These are phyloP conservation scores for Halictus quadricinctus DNA, from an alignment of 2,888 invertebrate species.

Conservation along the genomic window DNA sequence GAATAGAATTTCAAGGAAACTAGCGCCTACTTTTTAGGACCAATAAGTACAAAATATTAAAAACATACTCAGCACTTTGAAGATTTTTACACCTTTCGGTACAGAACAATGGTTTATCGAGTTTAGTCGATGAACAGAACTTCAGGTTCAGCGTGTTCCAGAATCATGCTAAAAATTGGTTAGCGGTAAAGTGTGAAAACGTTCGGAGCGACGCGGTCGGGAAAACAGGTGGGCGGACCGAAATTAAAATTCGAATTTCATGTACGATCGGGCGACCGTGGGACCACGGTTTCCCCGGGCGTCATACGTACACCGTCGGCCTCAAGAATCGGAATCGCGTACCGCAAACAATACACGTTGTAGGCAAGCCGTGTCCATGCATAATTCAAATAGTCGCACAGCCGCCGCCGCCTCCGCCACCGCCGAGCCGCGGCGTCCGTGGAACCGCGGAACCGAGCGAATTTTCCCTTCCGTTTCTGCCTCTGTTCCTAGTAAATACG, in stretches of 20 bases:
- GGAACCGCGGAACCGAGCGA: conserved; percentile 78
- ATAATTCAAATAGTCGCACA: conserved; percentile 82
- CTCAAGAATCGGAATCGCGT: conserved; percentile 78
- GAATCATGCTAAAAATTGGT: background rate
- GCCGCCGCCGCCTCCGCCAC: conserved; percentile 39
- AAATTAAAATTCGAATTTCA: conserved; percentile 53
- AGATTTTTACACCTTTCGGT: background rate
- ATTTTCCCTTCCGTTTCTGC: conserved; percentile 80
- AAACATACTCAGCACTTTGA: background rate
- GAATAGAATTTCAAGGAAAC: background rate
- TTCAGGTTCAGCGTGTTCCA: background rate
- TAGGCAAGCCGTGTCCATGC: conserved; percentile 82
- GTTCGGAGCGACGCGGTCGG: background rate
- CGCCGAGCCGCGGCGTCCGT: conserved; percentile 65
- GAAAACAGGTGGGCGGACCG: conserved; percentile 1
- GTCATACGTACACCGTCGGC: conserved; percentile 69
- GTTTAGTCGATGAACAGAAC: background rate
- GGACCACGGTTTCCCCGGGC: conserved; percentile 56
- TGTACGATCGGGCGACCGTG: conserved; percentile 58
- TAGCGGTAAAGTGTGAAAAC: background rate
- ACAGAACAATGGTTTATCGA: background rate
- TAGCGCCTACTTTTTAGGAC: no score
- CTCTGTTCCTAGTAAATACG: conserved; percentile 80
- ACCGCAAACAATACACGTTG: conserved; percentile 81
- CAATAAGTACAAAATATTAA: background rate